Evolutionary conservation across 2,113 vertebrate species (phyloP).

Genomic region (Tetraodon nigroviridis): DNA sequence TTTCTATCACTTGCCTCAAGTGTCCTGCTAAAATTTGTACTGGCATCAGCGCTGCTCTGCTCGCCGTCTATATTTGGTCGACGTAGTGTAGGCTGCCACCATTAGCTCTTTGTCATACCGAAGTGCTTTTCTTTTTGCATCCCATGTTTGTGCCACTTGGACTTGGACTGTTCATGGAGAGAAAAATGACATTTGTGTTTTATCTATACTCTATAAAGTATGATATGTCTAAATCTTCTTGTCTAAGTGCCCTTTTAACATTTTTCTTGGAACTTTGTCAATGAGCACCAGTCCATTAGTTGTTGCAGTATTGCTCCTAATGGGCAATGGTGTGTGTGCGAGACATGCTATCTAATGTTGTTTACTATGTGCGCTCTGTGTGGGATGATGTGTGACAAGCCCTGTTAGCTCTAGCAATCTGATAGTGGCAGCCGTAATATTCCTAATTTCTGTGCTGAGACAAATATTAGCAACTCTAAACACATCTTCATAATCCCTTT

Average conservation of each 20-base stretch:
- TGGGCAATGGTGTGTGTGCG: constrained; percentile 32
- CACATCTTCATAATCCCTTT: constrained; percentile 56
- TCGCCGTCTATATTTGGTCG: too few relatives aligned
- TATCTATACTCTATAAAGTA: constrained; percentile 10
- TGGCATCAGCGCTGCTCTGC: too few relatives aligned
- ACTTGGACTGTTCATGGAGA: constrained; percentile 7
- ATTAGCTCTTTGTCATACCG: too few relatives aligned
- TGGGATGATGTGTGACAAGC: constrained; percentile 49
- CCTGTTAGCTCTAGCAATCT: constrained; percentile 32
- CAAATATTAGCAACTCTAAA: constrained; percentile 31
- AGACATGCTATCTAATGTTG: constrained; percentile 42
- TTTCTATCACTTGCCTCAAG: too few relatives aligned
- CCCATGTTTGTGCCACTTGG: background rate
- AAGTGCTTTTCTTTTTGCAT: too few relatives aligned
- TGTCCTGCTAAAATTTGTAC: too few relatives aligned
- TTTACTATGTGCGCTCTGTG: constrained; percentile 47
- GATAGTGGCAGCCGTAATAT: constrained; percentile 51
- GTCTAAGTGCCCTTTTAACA: constrained; percentile 9
- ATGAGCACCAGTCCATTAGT: constrained; percentile 49
- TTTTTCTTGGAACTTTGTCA: constrained; percentile 37
- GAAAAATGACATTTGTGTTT: constrained; percentile 20
- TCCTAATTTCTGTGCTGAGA: constrained; percentile 44
- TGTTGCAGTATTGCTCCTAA: constrained; percentile 32
- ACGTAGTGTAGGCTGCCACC: too few relatives aligned
- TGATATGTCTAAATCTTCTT: background rate